Evolutionary conservation across 2,113 vertebrate genomes (phyloP), one percentile per base, ranked within the genome.

Genomic region (Semicossyphus pulcher): DNA sequence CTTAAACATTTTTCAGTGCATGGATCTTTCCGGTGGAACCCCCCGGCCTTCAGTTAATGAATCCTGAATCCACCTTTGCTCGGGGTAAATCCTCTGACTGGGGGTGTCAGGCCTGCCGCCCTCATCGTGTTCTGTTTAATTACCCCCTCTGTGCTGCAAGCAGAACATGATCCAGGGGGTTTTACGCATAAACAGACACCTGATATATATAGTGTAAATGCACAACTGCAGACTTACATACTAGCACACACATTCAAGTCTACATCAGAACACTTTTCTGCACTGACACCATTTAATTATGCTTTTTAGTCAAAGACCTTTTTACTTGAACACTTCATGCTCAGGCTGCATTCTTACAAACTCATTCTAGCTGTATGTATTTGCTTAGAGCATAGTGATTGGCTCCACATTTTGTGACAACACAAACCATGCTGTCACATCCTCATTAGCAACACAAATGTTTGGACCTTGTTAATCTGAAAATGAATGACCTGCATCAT

Each of bases 61-160:
- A 78, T 37, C 21, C 59, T 77, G 53, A 76, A 81, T 68, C 76
- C 74, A 62, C 62, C 63, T 10, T 8, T 32, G 56, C 66, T 59
- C 67, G 60, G 60, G 48, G 53, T 84, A 88, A 87, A 82, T 83
- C 71, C 72, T 81, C 48, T 81, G 56, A 78, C 45, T 58, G 56
- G 61, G 29, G 71, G 36, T 61, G 63, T 82, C 56, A 65, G 42
- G 20, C 58, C 48, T 48, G 44, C 73, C 37, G 7, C 76, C 78
- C 63, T 90, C 61, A 87, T 92, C 74, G 54, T 80, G 66, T 85
- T 89, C 84, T 61, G 9, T 77, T 78, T 89, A 89, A 92, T 89
- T 87, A 65, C 63, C 62, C 78, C 12, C 44, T 28, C 86, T 41
- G 63, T 80, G 76, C 83, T 83, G 66, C 62, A 64, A 78, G 74